Conservation (phyloP, 1,140 invertebrate species). For the Brachionus koreanus region DNA sequence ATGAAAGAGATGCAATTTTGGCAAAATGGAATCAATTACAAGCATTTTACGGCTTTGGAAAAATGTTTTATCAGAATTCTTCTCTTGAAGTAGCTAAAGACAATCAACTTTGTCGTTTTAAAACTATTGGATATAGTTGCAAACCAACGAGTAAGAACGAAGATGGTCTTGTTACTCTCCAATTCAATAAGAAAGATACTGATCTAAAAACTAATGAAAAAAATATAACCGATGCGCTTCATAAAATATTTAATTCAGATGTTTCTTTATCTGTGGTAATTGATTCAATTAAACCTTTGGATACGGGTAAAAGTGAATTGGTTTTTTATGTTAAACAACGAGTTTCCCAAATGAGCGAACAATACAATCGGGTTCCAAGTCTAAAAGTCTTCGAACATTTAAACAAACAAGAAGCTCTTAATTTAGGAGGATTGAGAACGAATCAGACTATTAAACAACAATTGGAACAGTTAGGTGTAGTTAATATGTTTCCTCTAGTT, state of each 20-base stretch:
- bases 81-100: slow-evolving; percentile 24
- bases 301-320: slow-evolving; percentile 65
- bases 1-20: slow-evolving; percentile 82
- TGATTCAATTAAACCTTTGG: slow-evolving; percentile 69
- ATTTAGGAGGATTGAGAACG: neutral
- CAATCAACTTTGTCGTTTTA: slow-evolving; percentile 37
- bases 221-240: slow-evolving; percentile 67
- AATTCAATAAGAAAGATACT: slow-evolving; percentile 73
- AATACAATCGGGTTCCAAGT: slow-evolving; percentile 36
- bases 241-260: slow-evolving; percentile 60
- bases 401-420: slow-evolving; percentile 63
- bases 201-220: slow-evolving; percentile 72
- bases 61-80: slow-evolving; percentile 56
- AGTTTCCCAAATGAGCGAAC: neutral
- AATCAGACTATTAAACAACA: slow-evolving; percentile 64
- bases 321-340: slow-evolving; percentile 31
- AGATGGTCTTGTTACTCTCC: slow-evolving; percentile 76
- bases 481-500: slow-evolving; percentile 54
- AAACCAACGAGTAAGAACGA: slow-evolving; percentile 77
- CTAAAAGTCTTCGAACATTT: slow-evolving; percentile 26
- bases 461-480: slow-evolving; percentile 61
- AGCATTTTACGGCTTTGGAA: slow-evolving; percentile 82
- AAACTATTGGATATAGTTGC: slow-evolving; percentile 78
- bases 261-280: slow-evolving; percentile 74
- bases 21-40: slow-evolving; percentile 89